phyloP scores from a whole-genome alignment of 2,797 vertebrate species.

The Pseudomugil tenellus region DNA sequence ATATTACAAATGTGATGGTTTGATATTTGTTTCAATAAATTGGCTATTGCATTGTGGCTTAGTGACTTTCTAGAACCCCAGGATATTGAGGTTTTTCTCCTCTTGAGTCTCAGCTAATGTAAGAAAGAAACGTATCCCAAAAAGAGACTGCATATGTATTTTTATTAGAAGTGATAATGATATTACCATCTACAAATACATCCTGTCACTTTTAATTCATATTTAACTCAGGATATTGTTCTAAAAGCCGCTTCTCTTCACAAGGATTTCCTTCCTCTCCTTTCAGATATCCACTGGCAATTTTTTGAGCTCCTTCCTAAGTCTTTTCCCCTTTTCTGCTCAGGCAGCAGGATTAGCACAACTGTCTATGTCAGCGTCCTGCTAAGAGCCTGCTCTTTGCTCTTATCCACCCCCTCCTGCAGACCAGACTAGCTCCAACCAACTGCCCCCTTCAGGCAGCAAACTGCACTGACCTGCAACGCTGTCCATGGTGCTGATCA shows the following conservation, averaged over 20 bases:
- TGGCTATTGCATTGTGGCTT: neutral
- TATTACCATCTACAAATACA: neutral
- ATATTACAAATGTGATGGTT: neutral
- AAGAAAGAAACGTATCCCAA: neutral
- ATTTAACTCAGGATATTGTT: constrained; percentile 11
- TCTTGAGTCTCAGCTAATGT: neutral
- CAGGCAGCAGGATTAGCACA: constrained; percentile 65
- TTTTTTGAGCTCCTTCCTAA: constrained; percentile 46
- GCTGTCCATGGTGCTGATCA: constrained; percentile 78
- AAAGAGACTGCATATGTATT: neutral
- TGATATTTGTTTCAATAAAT: neutral
- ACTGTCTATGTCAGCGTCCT: constrained; percentile 63
- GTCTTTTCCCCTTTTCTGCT: constrained; percentile 55
- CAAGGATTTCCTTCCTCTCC: constrained; percentile 34
- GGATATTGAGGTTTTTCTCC: neutral
- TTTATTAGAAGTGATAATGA: neutral
- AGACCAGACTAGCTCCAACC: constrained; percentile 6
- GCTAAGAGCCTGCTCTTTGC: constrained; percentile 50
- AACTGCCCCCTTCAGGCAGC: constrained; percentile 54
- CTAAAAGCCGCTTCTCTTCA: constrained; percentile 41
- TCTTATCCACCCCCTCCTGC: constrained; percentile 45
- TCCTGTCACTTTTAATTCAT: constrained; percentile 16
- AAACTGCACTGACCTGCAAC: constrained; percentile 13
- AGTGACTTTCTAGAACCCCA: neutral
- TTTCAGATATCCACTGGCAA: constrained; percentile 21